Percentiles rank a stretch among this genome's conserved stretches.
Evolutionary conservation across 2,113 vertebrate species (phyloP).

Genomic region (Brienomyrus brachyistius): DNA sequence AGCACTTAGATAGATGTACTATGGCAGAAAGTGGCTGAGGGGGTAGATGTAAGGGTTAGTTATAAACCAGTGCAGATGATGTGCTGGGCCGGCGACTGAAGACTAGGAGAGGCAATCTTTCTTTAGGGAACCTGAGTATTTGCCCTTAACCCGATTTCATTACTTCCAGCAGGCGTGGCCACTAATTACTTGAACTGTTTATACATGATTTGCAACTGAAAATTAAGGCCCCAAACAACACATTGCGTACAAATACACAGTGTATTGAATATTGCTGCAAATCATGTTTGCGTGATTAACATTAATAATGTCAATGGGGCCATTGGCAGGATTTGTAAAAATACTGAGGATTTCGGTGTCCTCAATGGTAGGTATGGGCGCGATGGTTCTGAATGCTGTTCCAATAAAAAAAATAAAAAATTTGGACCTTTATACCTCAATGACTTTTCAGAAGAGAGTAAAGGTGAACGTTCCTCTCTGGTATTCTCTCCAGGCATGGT

Average conservation of each 20-base stretch:
- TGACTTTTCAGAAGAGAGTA: background rate
- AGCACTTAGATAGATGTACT: background rate
- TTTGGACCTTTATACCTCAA: background rate
- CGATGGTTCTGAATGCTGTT: background rate
- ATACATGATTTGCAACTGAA: background rate
- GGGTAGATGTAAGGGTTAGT: background rate
- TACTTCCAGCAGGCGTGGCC: background rate
- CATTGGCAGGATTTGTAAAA: too few relatives aligned
- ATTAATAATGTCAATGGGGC: background rate
- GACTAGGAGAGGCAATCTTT: background rate
- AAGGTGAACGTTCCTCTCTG: background rate
- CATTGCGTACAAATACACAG: background rate
- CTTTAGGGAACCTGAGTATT: background rate
- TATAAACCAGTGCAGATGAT: background rate
- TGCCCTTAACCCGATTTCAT: background rate
- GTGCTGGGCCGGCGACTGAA: background rate
- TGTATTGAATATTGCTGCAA: background rate
- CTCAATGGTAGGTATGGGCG: too few relatives aligned
- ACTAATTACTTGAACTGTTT: background rate
- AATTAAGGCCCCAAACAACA: background rate
- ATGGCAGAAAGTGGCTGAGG: background rate
- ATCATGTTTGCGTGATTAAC: background rate
- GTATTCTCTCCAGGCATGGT: too few relatives aligned
- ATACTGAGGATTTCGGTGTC: too few relatives aligned
- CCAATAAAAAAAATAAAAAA: background rate